A percentile compares a stretch with the other conserved stretches of the same genome.
Conservation (phyloP, 1,140 invertebrate species). For the Drosophila carrolli region DNA sequence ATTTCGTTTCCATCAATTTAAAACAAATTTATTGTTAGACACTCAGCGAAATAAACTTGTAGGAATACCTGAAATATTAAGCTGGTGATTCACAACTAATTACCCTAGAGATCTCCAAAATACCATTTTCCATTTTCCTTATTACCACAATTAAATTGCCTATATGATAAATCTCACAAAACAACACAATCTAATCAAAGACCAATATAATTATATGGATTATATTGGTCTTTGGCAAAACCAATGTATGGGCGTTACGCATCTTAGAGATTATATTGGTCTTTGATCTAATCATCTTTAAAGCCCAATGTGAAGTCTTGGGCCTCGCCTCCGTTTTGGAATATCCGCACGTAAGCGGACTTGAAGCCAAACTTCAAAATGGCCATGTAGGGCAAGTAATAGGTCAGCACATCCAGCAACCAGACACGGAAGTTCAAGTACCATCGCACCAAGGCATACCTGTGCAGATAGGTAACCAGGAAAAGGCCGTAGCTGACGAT, state of each 20-base stretch:
- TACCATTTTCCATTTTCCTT: not conserved
- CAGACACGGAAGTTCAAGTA: conserved; percentile 78
- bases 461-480: conserved; percentile 72
- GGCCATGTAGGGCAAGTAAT: conserved; percentile 80
- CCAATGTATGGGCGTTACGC: too few species aligned
- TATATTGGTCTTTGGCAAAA: too few species aligned
- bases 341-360: conserved; percentile 76
- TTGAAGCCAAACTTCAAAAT: conserved; percentile 76
- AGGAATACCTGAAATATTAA: too few species aligned
- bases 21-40: too few species aligned
- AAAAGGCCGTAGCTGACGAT: conserved; percentile 70
- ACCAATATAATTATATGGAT: too few species aligned
- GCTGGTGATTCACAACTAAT: too few species aligned
- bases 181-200: not conserved
- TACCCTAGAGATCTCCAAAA: too few species aligned
- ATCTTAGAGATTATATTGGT: too few species aligned
- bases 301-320: conserved; percentile 59
- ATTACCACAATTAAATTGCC: not conserved
- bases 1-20: too few species aligned
- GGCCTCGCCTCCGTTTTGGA: conserved; percentile 50
- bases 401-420: conserved; percentile 62
- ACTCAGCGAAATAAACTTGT: too few species aligned
- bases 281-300: conserved; percentile 57
- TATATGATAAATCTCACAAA: conserved; percentile 11
- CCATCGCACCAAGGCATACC: conserved; percentile 69